Percentiles rank a stretch among this genome's conserved stretches.
phyloP scores from a whole-genome alignment of 2,797 vertebrate genomes.

The Carduelis carduelis region DNA sequence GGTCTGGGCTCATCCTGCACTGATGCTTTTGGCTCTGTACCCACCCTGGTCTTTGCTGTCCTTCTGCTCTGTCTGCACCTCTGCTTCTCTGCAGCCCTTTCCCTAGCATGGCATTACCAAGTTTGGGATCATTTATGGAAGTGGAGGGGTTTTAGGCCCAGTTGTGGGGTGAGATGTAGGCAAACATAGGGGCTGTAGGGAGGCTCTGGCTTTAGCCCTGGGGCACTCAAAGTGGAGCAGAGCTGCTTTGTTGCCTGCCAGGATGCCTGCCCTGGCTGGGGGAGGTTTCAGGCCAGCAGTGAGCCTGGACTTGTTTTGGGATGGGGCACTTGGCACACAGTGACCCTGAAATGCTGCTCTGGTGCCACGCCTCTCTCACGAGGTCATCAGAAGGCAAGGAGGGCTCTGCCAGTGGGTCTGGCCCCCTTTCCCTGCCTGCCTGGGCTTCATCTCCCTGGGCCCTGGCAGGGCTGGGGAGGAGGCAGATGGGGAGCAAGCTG shows the following conservation, averaged over 20 bases:
- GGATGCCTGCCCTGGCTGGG: not conserved
- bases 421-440: not conserved
- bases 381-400: not conserved
- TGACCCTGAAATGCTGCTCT: not conserved
- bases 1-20: not conserved
- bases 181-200: rapidly evolving
- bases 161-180: not conserved
- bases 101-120: not conserved
- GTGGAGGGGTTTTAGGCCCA: not conserved
- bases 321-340: not conserved
- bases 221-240: not conserved
- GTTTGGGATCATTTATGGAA: not conserved
- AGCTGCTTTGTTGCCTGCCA: not conserved
- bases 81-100: not conserved
- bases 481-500: not conserved
- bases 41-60: not conserved
- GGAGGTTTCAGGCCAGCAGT: not conserved
- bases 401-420: rapidly evolving
- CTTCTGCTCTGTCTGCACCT: rapidly evolving
- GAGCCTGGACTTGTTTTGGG: not conserved
- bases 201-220: not conserved
- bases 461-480: not conserved
- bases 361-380: rapidly evolving
- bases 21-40: not conserved
- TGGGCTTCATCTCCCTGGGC: not conserved